Conservation (phyloP, 2,888 invertebrate species). For the Pilophorus perplexus region DNA sequence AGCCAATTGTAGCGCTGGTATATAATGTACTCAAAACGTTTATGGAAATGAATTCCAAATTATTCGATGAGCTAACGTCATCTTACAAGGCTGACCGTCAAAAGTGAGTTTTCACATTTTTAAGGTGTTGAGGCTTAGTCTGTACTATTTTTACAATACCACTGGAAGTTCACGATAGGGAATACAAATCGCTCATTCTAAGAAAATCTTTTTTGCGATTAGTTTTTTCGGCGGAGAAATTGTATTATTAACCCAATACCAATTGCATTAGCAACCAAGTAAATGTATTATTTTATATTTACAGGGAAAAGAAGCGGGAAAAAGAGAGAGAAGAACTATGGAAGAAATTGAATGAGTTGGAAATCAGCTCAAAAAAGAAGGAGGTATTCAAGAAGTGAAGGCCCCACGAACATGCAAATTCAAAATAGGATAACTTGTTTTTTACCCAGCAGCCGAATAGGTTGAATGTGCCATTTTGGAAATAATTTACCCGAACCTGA, state of each 20-base stretch:
- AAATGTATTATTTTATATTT: too few species aligned
- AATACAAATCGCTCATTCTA: too few species aligned
- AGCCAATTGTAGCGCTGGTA: conserved; percentile 97
- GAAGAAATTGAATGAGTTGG: conserved; percentile 90
- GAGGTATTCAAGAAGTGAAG: conserved; percentile 48
- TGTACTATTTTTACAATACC: too few species aligned
- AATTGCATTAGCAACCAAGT: too few species aligned
- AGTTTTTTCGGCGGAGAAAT: too few species aligned
- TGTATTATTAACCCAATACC: too few species aligned
- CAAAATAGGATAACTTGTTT: conserved; percentile 14
- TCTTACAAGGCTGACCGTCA: conserved; percentile 99
- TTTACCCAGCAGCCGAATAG: conserved; percentile 19
- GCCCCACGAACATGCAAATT: neutral
- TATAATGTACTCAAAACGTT: conserved; percentile 99
- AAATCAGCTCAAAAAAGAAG: conserved; percentile 58
- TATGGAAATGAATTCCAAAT: conserved; percentile 99
- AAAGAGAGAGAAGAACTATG: conserved; percentile 97
- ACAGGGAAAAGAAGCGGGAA: conserved; percentile 91
- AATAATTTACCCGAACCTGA: conserved; percentile 22
- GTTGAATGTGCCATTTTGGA: conserved; percentile 28
- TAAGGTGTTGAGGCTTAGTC: too few species aligned
- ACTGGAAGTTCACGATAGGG: too few species aligned
- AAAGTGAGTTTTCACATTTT: conserved; percentile 69
- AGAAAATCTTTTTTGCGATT: too few species aligned
- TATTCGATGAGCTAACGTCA: conserved; percentile 98